Percentiles rank a stretch among this genome's conserved stretches.
These are phyloP conservation scores for Cyprinodon tularosa DNA, from an alignment of 2,113 vertebrate species.

Conservation along the genomic window DNA sequence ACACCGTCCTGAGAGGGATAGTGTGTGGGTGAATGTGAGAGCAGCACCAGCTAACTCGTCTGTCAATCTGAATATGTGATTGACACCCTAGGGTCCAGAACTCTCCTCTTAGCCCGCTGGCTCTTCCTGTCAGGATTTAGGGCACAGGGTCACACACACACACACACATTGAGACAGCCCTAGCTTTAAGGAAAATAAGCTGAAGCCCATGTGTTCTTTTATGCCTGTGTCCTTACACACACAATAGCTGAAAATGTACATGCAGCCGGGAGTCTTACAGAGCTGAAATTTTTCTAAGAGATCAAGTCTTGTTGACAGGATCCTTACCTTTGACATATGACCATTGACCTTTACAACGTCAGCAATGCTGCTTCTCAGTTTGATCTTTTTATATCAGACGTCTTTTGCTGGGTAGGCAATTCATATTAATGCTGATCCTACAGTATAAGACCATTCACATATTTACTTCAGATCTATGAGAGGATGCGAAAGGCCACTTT, in stretches of 20 bases:
- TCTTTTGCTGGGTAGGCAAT: background rate
- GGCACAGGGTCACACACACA: conserved; percentile 52
- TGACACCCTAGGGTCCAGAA: conserved; percentile 64
- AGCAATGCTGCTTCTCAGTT: conserved; percentile 49
- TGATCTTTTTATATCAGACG: conserved; percentile 13
- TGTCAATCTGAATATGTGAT: conserved; percentile 73
- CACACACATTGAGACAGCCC: background rate
- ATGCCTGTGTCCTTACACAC: background rate
- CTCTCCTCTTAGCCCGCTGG: conserved; percentile 58
- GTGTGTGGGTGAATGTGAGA: conserved; percentile 72
- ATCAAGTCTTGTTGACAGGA: conserved; percentile 62
- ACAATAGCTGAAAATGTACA: background rate
- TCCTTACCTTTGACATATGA: conserved; percentile 62
- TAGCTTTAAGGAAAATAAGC: background rate
- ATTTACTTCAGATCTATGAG: background rate
- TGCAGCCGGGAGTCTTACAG: conserved; percentile 8
- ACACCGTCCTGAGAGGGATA: conserved; percentile 63
- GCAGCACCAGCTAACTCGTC: conserved; percentile 61
- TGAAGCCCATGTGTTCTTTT: background rate
- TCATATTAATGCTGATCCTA: background rate
- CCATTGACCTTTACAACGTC: conserved; percentile 61
- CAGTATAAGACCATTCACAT: background rate
- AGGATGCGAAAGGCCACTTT: background rate
- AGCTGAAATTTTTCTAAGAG: conserved; percentile 40
- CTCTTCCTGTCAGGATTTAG: conserved; percentile 66